phyloP scores from a whole-genome alignment of 1,140 invertebrate species.

The Diorhabda sublineata region DNA sequence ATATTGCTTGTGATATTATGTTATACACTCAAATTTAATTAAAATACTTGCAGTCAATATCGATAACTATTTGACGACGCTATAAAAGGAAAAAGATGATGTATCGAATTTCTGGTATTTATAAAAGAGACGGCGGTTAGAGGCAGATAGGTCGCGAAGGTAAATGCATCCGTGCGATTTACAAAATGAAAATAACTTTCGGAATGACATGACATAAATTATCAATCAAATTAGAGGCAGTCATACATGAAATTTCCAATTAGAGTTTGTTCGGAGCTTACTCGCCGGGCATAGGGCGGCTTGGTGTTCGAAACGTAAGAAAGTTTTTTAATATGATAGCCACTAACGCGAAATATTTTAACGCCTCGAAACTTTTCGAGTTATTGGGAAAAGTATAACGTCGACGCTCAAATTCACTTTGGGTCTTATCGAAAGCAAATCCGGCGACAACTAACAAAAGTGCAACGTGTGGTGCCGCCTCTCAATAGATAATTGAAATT shows the following conservation, averaged over 20 bases:
- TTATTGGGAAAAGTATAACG: neutral
- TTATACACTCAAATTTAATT: no score
- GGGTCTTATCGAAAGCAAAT: no score
- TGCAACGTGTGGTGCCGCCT: no score
- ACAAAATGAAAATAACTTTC: conserved; percentile 1
- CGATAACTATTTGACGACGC: no score
- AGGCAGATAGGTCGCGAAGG: neutral
- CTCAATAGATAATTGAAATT: no score
- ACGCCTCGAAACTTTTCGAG: neutral
- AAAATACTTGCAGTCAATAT: no score
- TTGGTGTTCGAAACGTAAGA: neutral
- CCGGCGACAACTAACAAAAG: no score
- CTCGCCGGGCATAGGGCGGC: no score
- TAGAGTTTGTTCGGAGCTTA: conserved; percentile 11
- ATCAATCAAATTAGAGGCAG: conserved; percentile 19
- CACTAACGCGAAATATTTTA: conserved; percentile 14
- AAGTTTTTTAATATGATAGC: conserved; percentile 19
- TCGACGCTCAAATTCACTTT: neutral
- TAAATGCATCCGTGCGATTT: conserved; percentile 3
- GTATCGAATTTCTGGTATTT: no score
- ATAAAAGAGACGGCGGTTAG: no score
- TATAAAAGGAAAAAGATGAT: no score
- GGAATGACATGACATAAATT: conserved; percentile 16
- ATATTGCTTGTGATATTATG: no score
- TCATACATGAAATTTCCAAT: conserved; percentile 20